Evolutionary conservation across 1,140 invertebrate genomes (phyloP).

Genomic region (Copidosoma floridanum): DNA sequence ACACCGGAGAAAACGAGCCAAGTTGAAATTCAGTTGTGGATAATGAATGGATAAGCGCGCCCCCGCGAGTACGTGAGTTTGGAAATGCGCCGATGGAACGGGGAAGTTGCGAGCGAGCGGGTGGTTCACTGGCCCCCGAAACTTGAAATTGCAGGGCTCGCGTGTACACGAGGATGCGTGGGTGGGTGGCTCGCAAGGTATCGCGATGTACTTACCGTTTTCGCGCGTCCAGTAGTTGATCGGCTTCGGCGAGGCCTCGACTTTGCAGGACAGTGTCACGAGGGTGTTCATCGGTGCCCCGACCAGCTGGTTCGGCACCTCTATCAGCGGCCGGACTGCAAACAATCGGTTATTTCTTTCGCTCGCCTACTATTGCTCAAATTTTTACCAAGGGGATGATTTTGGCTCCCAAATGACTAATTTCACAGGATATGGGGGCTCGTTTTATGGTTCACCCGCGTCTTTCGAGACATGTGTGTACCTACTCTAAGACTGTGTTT

Average conservation of each 20-base stretch:
- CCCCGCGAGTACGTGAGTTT: constrained; percentile 8
- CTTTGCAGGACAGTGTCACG: constrained; percentile 82
- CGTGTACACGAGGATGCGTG: neutral
- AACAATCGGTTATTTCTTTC: constrained; percentile 28
- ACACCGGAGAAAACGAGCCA: too few species aligned
- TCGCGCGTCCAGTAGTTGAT: constrained; percentile 87
- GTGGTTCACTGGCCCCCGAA: constrained; percentile 1
- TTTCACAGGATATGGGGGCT: too few species aligned
- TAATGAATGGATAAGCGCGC: constrained; percentile 9
- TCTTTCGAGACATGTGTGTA: too few species aligned
- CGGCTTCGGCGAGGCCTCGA: constrained; percentile 81
- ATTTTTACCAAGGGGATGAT: too few species aligned
- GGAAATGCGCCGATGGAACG: constrained; percentile 8
- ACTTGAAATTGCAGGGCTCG: constrained; percentile 17
- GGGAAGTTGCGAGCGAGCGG: neutral
- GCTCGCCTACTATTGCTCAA: neutral
- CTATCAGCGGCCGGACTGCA: constrained; percentile 79
- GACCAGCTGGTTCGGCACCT: constrained; percentile 81
- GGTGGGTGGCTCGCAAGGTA: neutral
- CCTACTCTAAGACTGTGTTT: too few species aligned
- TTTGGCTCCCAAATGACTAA: neutral
- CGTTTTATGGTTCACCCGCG: too few species aligned
- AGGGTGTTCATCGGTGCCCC: constrained; percentile 76
- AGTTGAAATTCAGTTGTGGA: constrained; percentile 13
- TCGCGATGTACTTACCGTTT: constrained; percentile 62